These are phyloP conservation scores for Rhinogobius similis DNA, from an alignment of 2,113 vertebrate species.

Conservation along the genomic window DNA sequence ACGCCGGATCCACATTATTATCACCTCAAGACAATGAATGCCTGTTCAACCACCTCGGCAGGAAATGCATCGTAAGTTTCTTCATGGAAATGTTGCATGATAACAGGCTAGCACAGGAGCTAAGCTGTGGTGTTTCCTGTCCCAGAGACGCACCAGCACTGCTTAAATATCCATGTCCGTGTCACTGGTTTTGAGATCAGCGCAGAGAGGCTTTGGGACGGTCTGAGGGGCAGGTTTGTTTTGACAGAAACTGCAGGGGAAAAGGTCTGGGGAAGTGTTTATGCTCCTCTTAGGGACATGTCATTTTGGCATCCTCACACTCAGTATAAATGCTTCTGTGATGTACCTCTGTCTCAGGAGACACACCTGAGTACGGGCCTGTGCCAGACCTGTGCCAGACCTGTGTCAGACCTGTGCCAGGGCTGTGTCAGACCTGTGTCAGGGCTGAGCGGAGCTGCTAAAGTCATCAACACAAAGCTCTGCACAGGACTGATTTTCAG, in stretches of 20 bases:
- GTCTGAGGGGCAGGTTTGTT: conserved; percentile 25
- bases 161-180: conserved; percentile 26
- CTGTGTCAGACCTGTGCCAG: conserved; percentile 8
- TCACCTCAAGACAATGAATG: conserved; percentile 88
- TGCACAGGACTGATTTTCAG: conserved; percentile 26
- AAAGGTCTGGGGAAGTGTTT: background rate
- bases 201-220: conserved; percentile 3
- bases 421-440: background rate
- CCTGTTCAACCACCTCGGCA: conserved; percentile 88
- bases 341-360: background rate
- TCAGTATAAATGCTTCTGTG: background rate
- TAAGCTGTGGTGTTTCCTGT: conserved; percentile 47
- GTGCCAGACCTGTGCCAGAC: background rate
- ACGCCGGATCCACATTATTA: conserved; percentile 84
- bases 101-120: conserved; percentile 36
- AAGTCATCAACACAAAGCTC: conserved; percentile 40
- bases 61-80: conserved; percentile 93
- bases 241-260: conserved; percentile 36
- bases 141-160: conserved; percentile 10
- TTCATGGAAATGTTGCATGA: conserved; percentile 31
- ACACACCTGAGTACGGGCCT: conserved; percentile 47
- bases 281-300: conserved; percentile 28
- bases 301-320: conserved; percentile 23
- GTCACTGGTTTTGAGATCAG: conserved; percentile 10
- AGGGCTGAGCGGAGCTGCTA: conserved; percentile 53